Evolutionary conservation across 1,140 invertebrate genomes (phyloP), one percentile per base, ranked within the genome.

Genomic region (Zaprionus nigranus): DNA sequence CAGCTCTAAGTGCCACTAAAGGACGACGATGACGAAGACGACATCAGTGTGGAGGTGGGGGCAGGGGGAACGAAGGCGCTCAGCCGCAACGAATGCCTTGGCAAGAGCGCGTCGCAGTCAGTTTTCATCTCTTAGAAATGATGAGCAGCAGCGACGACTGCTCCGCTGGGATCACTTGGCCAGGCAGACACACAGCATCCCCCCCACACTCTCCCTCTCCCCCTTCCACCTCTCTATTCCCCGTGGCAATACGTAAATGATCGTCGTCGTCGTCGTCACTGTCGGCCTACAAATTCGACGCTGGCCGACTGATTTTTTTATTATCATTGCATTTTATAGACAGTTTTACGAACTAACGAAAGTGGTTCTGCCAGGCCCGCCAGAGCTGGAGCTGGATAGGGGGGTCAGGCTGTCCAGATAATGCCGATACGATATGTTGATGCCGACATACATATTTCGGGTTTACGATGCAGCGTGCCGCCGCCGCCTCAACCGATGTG

Each of bases 311-410:
- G 77, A 58, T 70, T 87, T 68, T 77, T 88, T 88, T 88, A 88
- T 88, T 88, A 90, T 88, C 85, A 90, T 88, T 85, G 85, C 85
- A 70, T 88, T 90, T 88, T 88, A 88, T 88, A 82, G 85, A 90
- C 85, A 90, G 81, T 90, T 88, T 88, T 88, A 88, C 86, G 85
- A 88, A 78, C 86, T 79, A 90, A 90, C 85, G 85, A 88, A 88
- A 88, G 85, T 88, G 85, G 85, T 90, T 88, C 81, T 79, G 78
- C 64, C 75, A 68, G 54, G 72, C 53, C n/a, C 1, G 34, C 5
- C 26, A 28, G 9, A 3, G 30, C 2, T 11, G 30, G 30, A 11
- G 2, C 6, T 26, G 24, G 20, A 20, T 20, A 1, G 28, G 28
- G 6, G 1, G 5, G 62, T 38, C 79, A 53, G 43, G 65, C 58